Conservation (phyloP, 92 coral and sea anemone genomes). For the Galaxea fascicularis region DNA sequence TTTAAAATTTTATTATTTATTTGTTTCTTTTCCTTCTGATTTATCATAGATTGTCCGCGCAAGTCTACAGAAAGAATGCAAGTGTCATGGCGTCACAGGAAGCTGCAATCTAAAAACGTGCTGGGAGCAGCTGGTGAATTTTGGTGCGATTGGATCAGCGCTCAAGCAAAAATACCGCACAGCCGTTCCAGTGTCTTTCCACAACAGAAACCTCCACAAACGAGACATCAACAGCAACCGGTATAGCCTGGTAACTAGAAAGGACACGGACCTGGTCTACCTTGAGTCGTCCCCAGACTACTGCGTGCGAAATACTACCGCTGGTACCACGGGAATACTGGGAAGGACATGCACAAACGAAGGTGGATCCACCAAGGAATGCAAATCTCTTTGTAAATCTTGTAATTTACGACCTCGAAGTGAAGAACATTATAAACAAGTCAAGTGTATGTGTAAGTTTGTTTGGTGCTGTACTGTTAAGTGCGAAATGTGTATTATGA, state of each 20-base stretch:
- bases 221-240: slow-evolving; percentile 16
- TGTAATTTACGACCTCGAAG: slow-evolving; percentile 52
- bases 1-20: no score
- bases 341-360: slow-evolving; percentile 77
- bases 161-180: slow-evolving; percentile 66
- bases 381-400: slow-evolving; percentile 68
- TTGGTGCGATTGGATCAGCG: slow-evolving; percentile 69
- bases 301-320: slow-evolving; percentile 40
- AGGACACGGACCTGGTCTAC: slow-evolving; percentile 64
- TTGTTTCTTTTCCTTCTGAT: no score
- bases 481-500: not conserved
- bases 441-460: slow-evolving; percentile 73
- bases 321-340: slow-evolving; percentile 77
- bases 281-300: slow-evolving; percentile 75
- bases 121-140: slow-evolving; percentile 71
- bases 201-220: slow-evolving; percentile 45
- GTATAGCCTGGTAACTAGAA: slow-evolving; percentile 36
- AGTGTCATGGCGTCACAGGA: slow-evolving; percentile 66
- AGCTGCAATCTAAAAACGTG: slow-evolving; percentile 80
- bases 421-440: no score
- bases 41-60: not conserved
- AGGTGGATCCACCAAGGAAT: slow-evolving; percentile 26
- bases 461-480: slow-evolving; percentile 84
- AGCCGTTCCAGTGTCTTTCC: slow-evolving; percentile 51
- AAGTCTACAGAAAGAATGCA: not conserved